Evolutionary conservation across 2,888 invertebrate genomes (phyloP), one percentile per base, ranked within the genome.

Genomic region (Fragum whitleyi): DNA sequence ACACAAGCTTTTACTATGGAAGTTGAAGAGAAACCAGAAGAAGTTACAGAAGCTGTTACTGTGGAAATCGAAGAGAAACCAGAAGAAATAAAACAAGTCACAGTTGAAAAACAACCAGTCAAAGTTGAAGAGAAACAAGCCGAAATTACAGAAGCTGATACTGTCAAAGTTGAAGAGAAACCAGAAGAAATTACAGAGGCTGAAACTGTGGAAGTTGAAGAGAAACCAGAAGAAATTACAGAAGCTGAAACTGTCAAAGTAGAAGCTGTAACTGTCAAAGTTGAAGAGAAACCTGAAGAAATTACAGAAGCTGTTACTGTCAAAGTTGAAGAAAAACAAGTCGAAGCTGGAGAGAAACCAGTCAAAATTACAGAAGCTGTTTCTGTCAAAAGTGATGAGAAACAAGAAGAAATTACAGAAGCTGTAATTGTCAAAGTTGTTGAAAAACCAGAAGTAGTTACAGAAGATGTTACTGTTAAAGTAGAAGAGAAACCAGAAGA

Each of bases 151-250:
- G 32, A 36, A 36, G 32, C 32, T 36, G 32, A 36, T 6, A 36
- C 32, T 36, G 32, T 36, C 3, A 9, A 36, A 36, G 32, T 36
- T 36, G 32, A 36, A 9, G 32, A 36, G 9, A 36, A 36, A 36
- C 3, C 32, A 36, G 32, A 36, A 6, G 32, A 36, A 36, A 36
- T 36, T 9, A 28, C 74, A 16, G 16, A 67, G 6, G 61, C 72
- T 39, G 61, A 73, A 57, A 42, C 19, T n/a, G 67, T 75, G 29
- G 72, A 78, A 28, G 51, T 76, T 62, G 42, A 73, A 26, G 61
- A 73, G 0, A 32, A 74, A 47, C 62, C 73, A 26, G 47, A 16
- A 16, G 65, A 67, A 26, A 68, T 75, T 55, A 65, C 71, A 51
- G 51, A 80, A 51, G 61, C 62, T 16, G 26, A 19, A 36, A 72